Conservation (phyloP, 2,113 vertebrate genomes). For the Perca schrenkii region DNA sequence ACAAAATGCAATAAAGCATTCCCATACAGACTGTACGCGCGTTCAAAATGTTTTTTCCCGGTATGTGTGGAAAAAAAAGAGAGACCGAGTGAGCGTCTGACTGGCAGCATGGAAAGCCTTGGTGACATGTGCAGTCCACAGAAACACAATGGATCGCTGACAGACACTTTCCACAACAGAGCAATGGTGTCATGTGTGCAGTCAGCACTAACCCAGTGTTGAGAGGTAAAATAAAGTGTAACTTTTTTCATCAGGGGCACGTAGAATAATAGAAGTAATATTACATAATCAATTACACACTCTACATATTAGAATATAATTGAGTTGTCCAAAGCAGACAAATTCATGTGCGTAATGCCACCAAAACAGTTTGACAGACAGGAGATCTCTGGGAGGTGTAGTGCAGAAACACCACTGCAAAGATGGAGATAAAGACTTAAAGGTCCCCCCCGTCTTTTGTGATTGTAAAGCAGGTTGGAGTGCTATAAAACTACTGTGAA, state of each 20-base stretch:
- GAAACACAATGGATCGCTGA: slow-evolving; percentile 64
- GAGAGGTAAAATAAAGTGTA: slow-evolving; percentile 12
- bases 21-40: slow-evolving; percentile 6
- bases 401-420: not conserved
- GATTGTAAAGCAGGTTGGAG: too few relatives aligned
- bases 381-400: not conserved
- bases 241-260: not conserved
- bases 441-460: not conserved
- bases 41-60: slow-evolving; percentile 42
- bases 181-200: slow-evolving; percentile 46
- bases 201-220: slow-evolving; percentile 33
- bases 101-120: slow-evolving; percentile 1
- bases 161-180: slow-evolving; percentile 67
- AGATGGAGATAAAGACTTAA: not conserved
- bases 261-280: not conserved
- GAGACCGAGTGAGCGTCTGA: slow-evolving; percentile 1
- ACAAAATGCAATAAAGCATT: slow-evolving; percentile 33
- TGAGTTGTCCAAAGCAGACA: not conserved
- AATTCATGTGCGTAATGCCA: not conserved
- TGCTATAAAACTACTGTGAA: too few relatives aligned
- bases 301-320: not conserved
- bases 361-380: not conserved
- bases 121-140: slow-evolving; percentile 55
- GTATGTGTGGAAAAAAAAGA: slow-evolving; percentile 4
- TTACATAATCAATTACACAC: not conserved